phyloP scores from a whole-genome alignment of 2,888 invertebrate species.

The Carpatolechia fugitivella region DNA sequence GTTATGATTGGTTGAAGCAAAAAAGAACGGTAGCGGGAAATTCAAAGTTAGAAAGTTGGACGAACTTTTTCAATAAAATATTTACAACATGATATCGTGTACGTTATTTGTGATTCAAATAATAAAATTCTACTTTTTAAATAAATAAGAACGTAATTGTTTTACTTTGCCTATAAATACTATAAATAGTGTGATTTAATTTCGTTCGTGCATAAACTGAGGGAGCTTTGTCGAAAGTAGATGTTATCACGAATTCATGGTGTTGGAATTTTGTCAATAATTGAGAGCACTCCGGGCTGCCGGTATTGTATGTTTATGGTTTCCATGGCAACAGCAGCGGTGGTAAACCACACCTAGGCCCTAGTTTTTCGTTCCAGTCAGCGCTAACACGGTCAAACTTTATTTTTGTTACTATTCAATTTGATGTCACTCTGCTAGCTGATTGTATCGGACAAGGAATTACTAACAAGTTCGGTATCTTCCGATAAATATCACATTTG shows the following conservation, averaged over 20 bases:
- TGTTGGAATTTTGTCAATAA: slow-evolving; percentile 68
- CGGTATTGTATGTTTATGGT: slow-evolving; percentile 61
- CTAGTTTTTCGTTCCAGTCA: slow-evolving; percentile 49
- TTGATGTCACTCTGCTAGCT: background rate
- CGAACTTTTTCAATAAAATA: no score
- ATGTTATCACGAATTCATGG: slow-evolving; percentile 20
- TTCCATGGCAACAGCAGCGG: slow-evolving; percentile 53
- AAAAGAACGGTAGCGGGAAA: background rate
- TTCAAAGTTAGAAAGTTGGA: background rate
- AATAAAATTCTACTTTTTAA: no score
- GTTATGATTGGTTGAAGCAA: slow-evolving; percentile 32
- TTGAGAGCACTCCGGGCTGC: slow-evolving; percentile 39
- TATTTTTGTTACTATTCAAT: slow-evolving; percentile 26
- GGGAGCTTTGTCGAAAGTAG: background rate
- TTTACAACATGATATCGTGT: no score
- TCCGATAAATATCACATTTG: background rate
- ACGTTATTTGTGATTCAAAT: no score
- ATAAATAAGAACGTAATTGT: no score
- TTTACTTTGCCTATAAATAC: no score
- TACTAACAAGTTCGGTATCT: background rate
- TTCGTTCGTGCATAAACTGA: slow-evolving; percentile 6
- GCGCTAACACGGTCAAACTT: slow-evolving; percentile 30
- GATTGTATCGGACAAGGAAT: background rate
- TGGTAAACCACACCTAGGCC: slow-evolving; percentile 67
- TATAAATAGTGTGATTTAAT: no score